phyloP scores from a whole-genome alignment of 2,888 invertebrate genomes.

The Megastigmus dorsalis region DNA sequence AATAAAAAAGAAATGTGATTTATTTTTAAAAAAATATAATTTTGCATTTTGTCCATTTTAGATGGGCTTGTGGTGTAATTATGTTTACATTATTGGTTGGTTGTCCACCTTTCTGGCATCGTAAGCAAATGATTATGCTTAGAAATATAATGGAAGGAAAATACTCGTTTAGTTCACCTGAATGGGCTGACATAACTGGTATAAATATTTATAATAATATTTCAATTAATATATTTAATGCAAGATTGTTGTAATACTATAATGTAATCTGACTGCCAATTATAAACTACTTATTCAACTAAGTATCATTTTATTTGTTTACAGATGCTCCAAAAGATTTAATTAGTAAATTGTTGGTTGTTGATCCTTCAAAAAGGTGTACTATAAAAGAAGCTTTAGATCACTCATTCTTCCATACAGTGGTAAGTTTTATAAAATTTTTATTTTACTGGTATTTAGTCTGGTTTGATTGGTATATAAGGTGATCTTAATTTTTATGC shows the following conservation, averaged over 20 bases:
- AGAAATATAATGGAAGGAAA: slow-evolving; percentile 99
- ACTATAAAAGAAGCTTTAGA: slow-evolving; percentile 88
- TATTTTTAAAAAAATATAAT: slow-evolving; percentile 18
- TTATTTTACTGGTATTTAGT: background rate
- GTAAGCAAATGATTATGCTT: slow-evolving; percentile 99
- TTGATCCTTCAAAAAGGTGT: slow-evolving; percentile 91
- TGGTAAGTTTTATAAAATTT: slow-evolving; percentile 83
- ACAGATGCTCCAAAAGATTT: slow-evolving; percentile 93
- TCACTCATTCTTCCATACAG: slow-evolving; percentile 96
- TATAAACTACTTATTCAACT: background rate
- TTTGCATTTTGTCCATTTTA: slow-evolving; percentile 69
- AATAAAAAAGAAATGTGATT: slow-evolving; percentile 22
- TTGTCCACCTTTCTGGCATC: slow-evolving; percentile 99
- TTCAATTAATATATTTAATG: background rate
- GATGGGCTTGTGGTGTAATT: slow-evolving; percentile 99
- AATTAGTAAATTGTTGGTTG: slow-evolving; percentile 91
- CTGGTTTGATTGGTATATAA: background rate
- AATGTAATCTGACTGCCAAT: background rate
- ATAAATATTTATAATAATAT: slow-evolving; percentile 40
- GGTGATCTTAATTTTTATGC: slow-evolving; percentile 18
- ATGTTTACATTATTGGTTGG: slow-evolving; percentile 99
- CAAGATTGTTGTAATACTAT: background rate
- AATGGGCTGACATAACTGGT: slow-evolving; percentile 98
- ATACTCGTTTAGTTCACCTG: slow-evolving; percentile 95
- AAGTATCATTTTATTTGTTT: slow-evolving; percentile 49